Evolutionary conservation across 2,797 vertebrate species (phyloP).

Genomic region (Avahi laniger): DNA sequence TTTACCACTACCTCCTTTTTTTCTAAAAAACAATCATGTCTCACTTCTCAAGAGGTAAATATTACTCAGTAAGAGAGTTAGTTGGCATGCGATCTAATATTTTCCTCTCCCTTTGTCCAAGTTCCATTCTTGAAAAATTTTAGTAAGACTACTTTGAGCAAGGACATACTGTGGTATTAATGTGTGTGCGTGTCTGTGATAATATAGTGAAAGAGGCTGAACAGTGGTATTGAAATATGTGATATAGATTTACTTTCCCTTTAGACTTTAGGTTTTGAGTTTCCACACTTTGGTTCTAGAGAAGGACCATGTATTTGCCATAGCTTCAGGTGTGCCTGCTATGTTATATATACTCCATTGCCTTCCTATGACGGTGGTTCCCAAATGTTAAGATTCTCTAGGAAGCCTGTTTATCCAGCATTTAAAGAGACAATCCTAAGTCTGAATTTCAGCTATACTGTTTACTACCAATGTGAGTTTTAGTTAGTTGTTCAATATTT

Average conservation of each 20-base stretch:
- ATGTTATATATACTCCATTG: neutral
- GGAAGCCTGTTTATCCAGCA: neutral
- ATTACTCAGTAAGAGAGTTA: neutral
- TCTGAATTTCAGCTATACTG: neutral
- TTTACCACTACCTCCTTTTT: neutral
- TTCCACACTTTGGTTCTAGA: neutral
- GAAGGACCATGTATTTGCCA: neutral
- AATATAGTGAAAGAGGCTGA: neutral
- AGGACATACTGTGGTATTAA: neutral
- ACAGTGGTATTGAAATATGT: neutral
- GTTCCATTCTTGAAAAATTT: neutral
- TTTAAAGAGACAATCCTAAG: neutral
- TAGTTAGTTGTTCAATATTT: neutral
- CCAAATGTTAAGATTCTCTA: constrained; percentile 5
- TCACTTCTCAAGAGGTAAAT: neutral
- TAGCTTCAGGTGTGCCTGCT: neutral
- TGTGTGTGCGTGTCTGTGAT: neutral
- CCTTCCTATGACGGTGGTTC: neutral
- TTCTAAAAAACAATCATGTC: neutral
- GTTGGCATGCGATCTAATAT: neutral
- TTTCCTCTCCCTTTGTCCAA: neutral
- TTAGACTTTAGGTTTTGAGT: neutral
- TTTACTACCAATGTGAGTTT: neutral
- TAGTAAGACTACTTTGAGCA: neutral
- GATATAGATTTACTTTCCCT: neutral